A percentile compares a stretch with the other conserved stretches of the same genome.
phyloP scores from a whole-genome alignment of 2,888 invertebrate species.

The Trileptium ribeirensis region DNA sequence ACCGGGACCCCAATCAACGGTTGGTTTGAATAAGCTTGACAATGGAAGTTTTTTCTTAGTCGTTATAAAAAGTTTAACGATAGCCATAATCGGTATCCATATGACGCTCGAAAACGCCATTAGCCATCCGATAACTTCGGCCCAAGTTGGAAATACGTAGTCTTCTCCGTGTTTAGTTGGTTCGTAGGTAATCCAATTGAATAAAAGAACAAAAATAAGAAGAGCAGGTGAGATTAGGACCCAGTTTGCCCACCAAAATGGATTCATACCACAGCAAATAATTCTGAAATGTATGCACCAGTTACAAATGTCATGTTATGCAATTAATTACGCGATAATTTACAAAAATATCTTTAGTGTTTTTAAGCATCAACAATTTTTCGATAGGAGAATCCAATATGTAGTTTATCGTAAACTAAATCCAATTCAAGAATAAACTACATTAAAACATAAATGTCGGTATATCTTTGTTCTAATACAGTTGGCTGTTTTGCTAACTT shows the following conservation, averaged over 20 bases:
- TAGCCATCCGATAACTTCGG: slow-evolving; percentile 19
- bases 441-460: no score
- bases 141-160: slow-evolving; percentile 19
- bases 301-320: no score
- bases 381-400: no score
- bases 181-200: not conserved
- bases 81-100: slow-evolving; percentile 17
- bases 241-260: slow-evolving; percentile 11
- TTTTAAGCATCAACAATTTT: no score
- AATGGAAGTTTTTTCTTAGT: not conserved
- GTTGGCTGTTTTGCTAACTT: no score
- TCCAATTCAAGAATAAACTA: no score
- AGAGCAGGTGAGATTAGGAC: slow-evolving; percentile 8
- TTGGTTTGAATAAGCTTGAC: not conserved
- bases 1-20: not conserved
- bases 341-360: no score
- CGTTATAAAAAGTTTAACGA: not conserved
- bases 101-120: not conserved
- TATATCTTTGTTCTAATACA: no score
- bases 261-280: not conserved
- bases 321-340: no score
- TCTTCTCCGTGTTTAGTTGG: slow-evolving; percentile 19
- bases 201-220: slow-evolving; percentile 8
- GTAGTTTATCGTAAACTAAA: no score
- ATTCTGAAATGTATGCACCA: not conserved